Evolutionary conservation across 1,140 invertebrate genomes (phyloP).

Genomic region (Drosophila equinoxialis): DNA sequence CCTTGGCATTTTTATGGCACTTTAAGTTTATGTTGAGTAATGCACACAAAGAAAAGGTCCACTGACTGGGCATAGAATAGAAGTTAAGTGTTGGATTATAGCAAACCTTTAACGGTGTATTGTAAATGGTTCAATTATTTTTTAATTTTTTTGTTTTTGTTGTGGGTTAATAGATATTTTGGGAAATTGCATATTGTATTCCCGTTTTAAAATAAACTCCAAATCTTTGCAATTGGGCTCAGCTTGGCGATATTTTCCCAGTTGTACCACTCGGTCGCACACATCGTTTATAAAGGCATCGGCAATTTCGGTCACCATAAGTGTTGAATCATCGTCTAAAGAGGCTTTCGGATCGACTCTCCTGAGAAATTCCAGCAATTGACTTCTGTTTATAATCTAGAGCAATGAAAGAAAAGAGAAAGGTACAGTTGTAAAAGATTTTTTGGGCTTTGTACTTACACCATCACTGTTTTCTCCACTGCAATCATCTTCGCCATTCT

Average conservation of each 20-base stretch:
- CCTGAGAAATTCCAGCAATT: conserved; percentile 41
- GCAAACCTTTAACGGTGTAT: neutral
- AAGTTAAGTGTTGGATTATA: conserved; percentile 37
- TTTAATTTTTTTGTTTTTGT: neutral
- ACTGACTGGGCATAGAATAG: conserved; percentile 25
- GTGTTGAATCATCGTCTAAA: conserved; percentile 51
- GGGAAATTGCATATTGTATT: conserved; percentile 62
- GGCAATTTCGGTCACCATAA: conserved; percentile 43
- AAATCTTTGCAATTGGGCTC: conserved; percentile 33
- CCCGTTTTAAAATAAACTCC: conserved; percentile 48
- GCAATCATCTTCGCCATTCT: conserved; percentile 22
- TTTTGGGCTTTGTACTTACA: conserved; percentile 27
- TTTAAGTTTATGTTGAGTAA: conserved; percentile 74
- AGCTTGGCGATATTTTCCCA: conserved; percentile 38
- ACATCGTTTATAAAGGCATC: conserved; percentile 48
- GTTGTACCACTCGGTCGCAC: conserved; percentile 24
- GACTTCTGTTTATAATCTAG: conserved; percentile 39
- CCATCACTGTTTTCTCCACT: conserved; percentile 12
- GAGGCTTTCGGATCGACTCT: conserved; percentile 27
- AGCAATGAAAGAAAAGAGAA: neutral
- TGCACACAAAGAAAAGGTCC: conserved; percentile 28
- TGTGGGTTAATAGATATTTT: neutral
- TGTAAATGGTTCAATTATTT: neutral
- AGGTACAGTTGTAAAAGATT: no score
- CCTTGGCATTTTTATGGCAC: conserved; percentile 74